Percentiles rank a stretch among this genome's conserved stretches.
Conservation (phyloP, 1,140 invertebrate species). For the Cyclargus thomasi region DNA sequence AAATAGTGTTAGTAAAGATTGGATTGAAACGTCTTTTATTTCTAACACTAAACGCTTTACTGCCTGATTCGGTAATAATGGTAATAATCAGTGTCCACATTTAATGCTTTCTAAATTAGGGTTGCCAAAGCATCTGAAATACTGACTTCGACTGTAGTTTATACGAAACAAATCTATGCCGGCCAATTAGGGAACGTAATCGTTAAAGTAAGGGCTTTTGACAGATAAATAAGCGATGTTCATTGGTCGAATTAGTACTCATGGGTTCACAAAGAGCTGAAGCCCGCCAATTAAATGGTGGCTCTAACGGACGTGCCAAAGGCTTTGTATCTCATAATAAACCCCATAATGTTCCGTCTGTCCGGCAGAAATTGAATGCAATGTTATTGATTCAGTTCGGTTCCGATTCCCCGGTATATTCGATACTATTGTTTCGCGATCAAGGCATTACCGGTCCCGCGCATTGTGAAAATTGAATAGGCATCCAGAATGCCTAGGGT, state of each 20-base stretch:
- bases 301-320: constrained; percentile 41
- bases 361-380: constrained; percentile 37
- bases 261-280: constrained; percentile 36
- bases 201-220: constrained; percentile 32
- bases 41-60: too few relatives aligned
- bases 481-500: neutral
- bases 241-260: constrained; percentile 43
- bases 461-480: constrained; percentile 13
- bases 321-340: constrained; percentile 62
- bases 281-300: constrained; percentile 53
- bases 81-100: too few relatives aligned
- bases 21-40: too few relatives aligned
- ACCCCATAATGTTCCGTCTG: constrained; percentile 34
- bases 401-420: constrained; percentile 16
- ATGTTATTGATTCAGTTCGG: constrained; percentile 16
- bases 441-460: constrained; percentile 8
- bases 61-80: too few relatives aligned
- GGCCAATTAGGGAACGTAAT: constrained; percentile 18
- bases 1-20: too few relatives aligned
- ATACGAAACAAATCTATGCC: neutral
- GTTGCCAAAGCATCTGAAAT: too few relatives aligned
- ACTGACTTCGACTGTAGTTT: too few relatives aligned
- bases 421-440: constrained; percentile 5
- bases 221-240: constrained; percentile 35
- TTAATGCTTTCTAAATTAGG: too few relatives aligned